phyloP scores from a whole-genome alignment of 2,797 vertebrate genomes.

The Enteromius afrohamiltoni region DNA sequence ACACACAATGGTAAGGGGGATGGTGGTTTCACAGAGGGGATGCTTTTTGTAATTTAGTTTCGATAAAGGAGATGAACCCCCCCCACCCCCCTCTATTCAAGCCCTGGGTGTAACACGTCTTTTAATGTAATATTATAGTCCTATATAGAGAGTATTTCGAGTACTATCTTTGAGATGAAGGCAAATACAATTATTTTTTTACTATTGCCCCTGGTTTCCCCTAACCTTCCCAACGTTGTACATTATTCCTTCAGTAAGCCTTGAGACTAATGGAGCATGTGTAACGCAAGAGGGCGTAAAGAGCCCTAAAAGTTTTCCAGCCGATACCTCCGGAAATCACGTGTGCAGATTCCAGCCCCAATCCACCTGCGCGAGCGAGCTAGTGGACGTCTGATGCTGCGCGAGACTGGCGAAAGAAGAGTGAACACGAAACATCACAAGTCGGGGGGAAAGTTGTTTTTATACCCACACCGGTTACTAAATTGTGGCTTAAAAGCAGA shows the following conservation, averaged over 20 bases:
- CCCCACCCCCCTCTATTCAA: no score
- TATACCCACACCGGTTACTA: not conserved
- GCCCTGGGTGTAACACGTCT: no score
- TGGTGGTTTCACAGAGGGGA: no score
- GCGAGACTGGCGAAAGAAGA: conserved; percentile 49
- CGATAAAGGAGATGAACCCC: no score
- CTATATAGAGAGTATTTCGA: not conserved
- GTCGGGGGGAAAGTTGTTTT: conserved; percentile 61
- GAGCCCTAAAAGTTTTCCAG: not conserved
- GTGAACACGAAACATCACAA: conserved; percentile 61
- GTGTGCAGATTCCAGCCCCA: conserved; percentile 71
- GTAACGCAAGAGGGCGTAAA: conserved; percentile 68
- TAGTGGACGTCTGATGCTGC: conserved; percentile 70
- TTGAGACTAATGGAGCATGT: not conserved
- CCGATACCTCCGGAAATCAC: conserved; percentile 63
- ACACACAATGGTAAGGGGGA: no score
- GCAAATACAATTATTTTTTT: no score
- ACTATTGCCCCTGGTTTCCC: not conserved
- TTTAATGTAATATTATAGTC: not conserved
- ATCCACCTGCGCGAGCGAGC: conserved; percentile 79
- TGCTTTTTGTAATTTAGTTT: no score
- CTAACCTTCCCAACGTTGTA: not conserved
- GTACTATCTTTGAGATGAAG: not conserved
- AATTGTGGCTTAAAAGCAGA: conserved; percentile 56
- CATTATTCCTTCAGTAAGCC: not conserved